Conservation (phyloP, 2,797 vertebrate species). For the Eulemur albifrons region DNA sequence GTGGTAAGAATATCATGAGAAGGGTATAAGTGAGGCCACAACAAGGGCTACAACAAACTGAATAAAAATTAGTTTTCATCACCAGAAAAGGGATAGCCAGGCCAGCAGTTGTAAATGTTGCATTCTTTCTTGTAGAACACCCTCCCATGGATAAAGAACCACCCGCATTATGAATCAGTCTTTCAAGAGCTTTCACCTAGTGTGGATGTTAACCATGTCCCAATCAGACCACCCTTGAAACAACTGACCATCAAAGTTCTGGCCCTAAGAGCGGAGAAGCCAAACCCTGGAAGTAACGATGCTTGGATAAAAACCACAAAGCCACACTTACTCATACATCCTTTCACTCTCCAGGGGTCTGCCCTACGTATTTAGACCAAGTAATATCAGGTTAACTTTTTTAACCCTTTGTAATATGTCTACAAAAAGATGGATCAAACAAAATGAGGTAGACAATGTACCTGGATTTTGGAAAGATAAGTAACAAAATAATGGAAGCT, state of each 20-base stretch:
- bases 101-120: background rate
- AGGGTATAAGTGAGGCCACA: background rate
- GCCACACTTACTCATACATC: background rate
- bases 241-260: background rate
- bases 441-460: background rate
- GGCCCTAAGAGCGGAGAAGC: background rate
- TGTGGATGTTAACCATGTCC: background rate
- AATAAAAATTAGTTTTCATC: background rate
- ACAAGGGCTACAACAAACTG: background rate
- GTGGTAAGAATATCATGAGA: fast-evolving
- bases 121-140: background rate
- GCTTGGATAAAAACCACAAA: background rate
- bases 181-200: background rate
- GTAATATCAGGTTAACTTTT: background rate
- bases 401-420: background rate
- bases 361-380: background rate
- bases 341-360: background rate
- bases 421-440: background rate
- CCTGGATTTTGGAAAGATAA: background rate
- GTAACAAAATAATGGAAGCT: background rate
- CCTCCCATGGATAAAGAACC: background rate
- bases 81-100: background rate
- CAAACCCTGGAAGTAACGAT: background rate
- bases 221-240: background rate
- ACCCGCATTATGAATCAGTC: background rate